Evolutionary conservation across 2,888 invertebrate species (phyloP).

Genomic region (Nephrotoma guestfalica): DNA sequence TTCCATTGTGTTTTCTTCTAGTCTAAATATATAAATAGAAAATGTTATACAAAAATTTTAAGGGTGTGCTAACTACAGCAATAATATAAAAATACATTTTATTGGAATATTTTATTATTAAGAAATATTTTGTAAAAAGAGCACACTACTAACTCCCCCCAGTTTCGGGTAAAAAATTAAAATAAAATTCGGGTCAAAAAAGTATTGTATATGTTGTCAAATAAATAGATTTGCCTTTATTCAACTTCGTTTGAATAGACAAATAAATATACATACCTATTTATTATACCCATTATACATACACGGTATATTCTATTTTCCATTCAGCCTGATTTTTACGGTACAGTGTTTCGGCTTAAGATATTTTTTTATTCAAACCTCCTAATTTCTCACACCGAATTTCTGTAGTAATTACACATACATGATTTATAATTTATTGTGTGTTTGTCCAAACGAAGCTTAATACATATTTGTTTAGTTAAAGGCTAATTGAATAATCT

Average conservation of each 20-base stretch:
- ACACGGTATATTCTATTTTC: not conserved
- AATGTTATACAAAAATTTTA: not conserved
- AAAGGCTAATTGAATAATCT: no score
- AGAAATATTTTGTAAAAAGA: not conserved
- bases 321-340: not conserved
- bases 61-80: not conserved
- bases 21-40: not conserved
- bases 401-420: not conserved
- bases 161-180: not conserved
- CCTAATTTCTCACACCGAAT: not conserved
- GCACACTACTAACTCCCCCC: not conserved
- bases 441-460: not conserved
- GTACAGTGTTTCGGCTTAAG: not conserved
- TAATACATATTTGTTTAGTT: not conserved
- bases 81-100: not conserved
- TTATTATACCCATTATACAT: not conserved
- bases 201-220: not conserved
- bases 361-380: not conserved
- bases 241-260: not conserved
- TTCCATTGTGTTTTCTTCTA: not conserved
- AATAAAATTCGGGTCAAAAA: not conserved
- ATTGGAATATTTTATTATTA: not conserved
- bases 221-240: not conserved
- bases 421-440: not conserved
- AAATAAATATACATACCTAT: no score